Percentiles rank a stretch among this genome's conserved stretches.
Conservation (phyloP, 2,888 invertebrate species). For the Macrosoma leucophasiata region DNA sequence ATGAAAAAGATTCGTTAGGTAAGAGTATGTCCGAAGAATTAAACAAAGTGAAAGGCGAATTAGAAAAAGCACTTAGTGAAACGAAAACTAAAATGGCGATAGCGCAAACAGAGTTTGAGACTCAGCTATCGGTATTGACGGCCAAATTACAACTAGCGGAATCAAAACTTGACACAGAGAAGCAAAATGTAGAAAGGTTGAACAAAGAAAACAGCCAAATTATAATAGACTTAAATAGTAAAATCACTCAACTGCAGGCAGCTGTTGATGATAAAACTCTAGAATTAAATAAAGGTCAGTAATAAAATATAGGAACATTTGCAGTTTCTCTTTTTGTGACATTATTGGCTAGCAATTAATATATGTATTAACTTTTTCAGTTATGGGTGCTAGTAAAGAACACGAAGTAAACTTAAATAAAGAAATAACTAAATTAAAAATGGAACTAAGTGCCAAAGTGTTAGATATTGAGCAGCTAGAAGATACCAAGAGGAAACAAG, state of each 20-base stretch:
- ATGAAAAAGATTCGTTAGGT: conserved; percentile 65
- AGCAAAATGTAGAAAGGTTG: conserved; percentile 62
- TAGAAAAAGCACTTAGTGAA: conserved; percentile 68
- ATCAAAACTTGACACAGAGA: conserved; percentile 64
- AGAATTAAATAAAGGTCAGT: conserved; percentile 69
- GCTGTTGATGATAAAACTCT: conserved; percentile 68
- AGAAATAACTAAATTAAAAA: conserved; percentile 70
- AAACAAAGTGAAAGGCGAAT: conserved; percentile 60
- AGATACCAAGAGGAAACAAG: conserved; percentile 60
- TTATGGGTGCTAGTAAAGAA: conserved; percentile 62
- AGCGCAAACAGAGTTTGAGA: conserved; percentile 77
- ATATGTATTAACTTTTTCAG: conserved; percentile 37
- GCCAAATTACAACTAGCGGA: conserved; percentile 71
- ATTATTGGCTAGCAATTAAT: conserved; percentile 8
- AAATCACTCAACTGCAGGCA: conserved; percentile 63
- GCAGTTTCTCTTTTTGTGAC: conserved; percentile 15
- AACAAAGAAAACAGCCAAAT: conserved; percentile 67
- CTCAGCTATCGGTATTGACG: conserved; percentile 72
- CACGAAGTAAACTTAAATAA: conserved; percentile 67
- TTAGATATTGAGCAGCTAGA: conserved; percentile 70
- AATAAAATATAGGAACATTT: neutral
- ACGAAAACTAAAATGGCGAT: conserved; percentile 80
- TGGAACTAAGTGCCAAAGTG: conserved; percentile 73
- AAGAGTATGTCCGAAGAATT: conserved; percentile 70
- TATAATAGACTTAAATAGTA: conserved; percentile 64